A percentile compares a stretch with the other conserved stretches of the same genome.
phyloP scores from a whole-genome alignment of 1,140 invertebrate genomes.

The Pseudobourletiella spinata region DNA sequence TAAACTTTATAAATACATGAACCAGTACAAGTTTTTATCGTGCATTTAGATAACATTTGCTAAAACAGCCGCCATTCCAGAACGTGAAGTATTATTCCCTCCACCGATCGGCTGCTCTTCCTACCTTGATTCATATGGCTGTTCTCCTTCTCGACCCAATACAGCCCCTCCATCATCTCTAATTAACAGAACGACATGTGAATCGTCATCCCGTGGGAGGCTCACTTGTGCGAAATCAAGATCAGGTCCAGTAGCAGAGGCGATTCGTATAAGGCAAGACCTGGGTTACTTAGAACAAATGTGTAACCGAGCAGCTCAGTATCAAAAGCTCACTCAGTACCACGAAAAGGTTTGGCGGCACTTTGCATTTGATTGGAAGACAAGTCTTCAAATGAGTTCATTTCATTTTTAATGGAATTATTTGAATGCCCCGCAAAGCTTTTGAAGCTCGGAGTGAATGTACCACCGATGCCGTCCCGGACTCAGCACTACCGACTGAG shows the following conservation, averaged over 20 bases:
- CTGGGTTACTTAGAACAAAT: slow-evolving; percentile 22
- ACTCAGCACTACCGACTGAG: slow-evolving; percentile 21
- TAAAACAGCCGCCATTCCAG: slow-evolving; percentile 23
- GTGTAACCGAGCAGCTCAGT: slow-evolving; percentile 8
- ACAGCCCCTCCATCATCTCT: too few species aligned
- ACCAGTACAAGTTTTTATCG: too few species aligned
- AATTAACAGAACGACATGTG: too few species aligned
- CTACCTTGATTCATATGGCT: too few species aligned
- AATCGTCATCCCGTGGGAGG: neutral
- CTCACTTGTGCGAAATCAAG: neutral
- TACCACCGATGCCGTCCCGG: neutral
- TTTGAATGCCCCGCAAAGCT: too few species aligned
- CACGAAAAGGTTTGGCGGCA: slow-evolving; percentile 12
- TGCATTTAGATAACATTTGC: slow-evolving; percentile 31
- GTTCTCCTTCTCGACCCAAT: too few species aligned
- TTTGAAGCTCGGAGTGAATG: neutral
- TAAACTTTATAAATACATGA: too few species aligned
- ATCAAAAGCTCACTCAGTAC: slow-evolving; percentile 5
- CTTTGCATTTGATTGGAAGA: too few species aligned
- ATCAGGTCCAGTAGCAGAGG: slow-evolving; percentile 14
- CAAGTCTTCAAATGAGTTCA: too few species aligned
- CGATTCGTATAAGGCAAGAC: slow-evolving; percentile 17
- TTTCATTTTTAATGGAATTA: too few species aligned
- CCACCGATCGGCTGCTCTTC: too few species aligned
- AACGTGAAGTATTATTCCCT: neutral